These are phyloP conservation scores for Montipora foliosa DNA, from an alignment of 64 coral and sea anemone species.

Conservation along the genomic window DNA sequence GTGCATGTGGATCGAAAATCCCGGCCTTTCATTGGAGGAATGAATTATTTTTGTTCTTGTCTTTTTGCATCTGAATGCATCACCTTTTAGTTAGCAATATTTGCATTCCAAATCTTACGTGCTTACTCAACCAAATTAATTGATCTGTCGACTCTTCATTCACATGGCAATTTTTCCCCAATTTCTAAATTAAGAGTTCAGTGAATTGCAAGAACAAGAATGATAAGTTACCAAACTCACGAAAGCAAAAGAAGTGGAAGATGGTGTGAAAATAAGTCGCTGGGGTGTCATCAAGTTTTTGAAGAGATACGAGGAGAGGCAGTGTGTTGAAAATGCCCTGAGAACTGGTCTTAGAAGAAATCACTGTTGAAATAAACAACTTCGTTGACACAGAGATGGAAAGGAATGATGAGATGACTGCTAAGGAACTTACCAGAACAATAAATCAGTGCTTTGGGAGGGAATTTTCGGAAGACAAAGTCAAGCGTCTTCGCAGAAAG, in stretches of 20 bases:
- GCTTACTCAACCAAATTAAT: neutral
- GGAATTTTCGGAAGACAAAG: neutral
- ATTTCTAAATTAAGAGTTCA: no score
- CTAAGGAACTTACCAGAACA: neutral
- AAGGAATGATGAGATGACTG: slow-evolving; percentile 47
- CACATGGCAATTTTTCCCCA: neutral
- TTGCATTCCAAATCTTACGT: neutral
- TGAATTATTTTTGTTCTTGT: neutral
- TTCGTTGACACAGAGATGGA: slow-evolving; percentile 68
- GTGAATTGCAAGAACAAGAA: neutral
- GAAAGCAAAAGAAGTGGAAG: neutral
- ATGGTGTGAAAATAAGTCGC: neutral
- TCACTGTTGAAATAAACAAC: slow-evolving; percentile 6
- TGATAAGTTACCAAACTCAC: neutral
- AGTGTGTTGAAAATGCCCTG: neutral
- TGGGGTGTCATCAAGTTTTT: neutral
- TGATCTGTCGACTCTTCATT: neutral
- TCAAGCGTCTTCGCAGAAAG: slow-evolving; percentile 48
- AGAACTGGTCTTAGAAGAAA: neutral
- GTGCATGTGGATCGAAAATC: neutral
- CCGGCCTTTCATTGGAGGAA: neutral
- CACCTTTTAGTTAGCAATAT: neutral
- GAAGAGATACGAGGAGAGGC: neutral
- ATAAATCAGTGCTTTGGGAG: neutral
- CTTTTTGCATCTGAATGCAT: neutral